A percentile compares a stretch with the other conserved stretches of the same genome.
Conservation (phyloP, 2,888 invertebrate species). For the Coelogynopora nodosa region DNA sequence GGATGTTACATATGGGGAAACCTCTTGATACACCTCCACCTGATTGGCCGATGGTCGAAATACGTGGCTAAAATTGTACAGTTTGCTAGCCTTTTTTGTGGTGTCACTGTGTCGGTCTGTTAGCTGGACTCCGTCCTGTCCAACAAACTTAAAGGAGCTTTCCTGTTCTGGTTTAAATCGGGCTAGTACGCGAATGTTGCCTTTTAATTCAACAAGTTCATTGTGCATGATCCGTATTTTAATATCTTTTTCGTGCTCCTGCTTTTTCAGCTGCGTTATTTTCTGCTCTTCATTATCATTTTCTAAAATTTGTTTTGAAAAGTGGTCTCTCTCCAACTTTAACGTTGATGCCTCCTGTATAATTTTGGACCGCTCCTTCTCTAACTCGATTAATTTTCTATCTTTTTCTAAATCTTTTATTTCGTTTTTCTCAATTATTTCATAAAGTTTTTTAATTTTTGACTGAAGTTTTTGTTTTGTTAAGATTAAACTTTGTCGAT, state of each 20-base stretch:
- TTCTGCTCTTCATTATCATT: conserved; percentile 31
- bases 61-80: conserved; percentile 35
- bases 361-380: conserved; percentile 1
- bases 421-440: conserved; percentile 31
- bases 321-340: conserved; percentile 31
- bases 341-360: not conserved
- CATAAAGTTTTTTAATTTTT: conserved; percentile 22
- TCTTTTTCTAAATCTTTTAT: conserved; percentile 14
- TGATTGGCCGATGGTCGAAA: conserved; percentile 13
- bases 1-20: conserved; percentile 30
- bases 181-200: conserved; percentile 34
- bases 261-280: not conserved
- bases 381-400: conserved; percentile 30
- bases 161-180: conserved; percentile 36
- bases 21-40: conserved; percentile 22
- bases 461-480: conserved; percentile 16
- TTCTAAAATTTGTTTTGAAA: not conserved
- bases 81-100: not conserved
- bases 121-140: conserved; percentile 12
- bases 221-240: conserved; percentile 38
- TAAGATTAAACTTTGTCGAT: conserved; percentile 8
- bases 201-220: conserved; percentile 36
- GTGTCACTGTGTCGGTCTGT: not conserved
- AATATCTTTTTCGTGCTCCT: conserved; percentile 38
- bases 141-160: not conserved